Evolutionary conservation across 2,797 vertebrate genomes (phyloP), one percentile per base, ranked within the genome.

Genomic region (Lutjanus argentimaculatus): DNA sequence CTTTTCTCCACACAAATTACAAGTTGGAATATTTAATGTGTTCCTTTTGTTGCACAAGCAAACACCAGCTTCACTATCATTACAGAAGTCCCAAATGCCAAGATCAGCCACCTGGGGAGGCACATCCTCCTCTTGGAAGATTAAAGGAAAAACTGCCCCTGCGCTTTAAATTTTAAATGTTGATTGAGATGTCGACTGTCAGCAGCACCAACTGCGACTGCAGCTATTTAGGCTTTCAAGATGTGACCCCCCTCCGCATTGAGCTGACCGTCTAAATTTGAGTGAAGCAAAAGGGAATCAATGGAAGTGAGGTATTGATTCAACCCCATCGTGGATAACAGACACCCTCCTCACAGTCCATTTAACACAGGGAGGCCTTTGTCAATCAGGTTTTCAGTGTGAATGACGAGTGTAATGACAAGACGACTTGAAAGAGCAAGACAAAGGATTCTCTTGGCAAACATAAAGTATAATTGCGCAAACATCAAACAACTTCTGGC

Each of bases 1-100:
- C 83, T 86, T 30, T 85, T 86, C 80, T 86, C 81, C 48, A 77
- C 85, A 82, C 88, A 92, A 92, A 91, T 94, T 92, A 92, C 89
- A 75, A 85, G 79, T 76, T 83, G 72, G 89, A 94, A 92, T 93
- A 84, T 88, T 87, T 84, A 92, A 93, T 91, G 86, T 7, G 59
- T 89, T 89, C 72, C 84, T 89, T 92, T 93, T 90, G 77, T 90
- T 84, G 85, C 89, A 85, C 80, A 79, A 72, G 88, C 90, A 90
- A 87, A 91, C 65, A 70, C 74, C 46, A 56, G 62, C 78, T 72
- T 80, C 67, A 70, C 75, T 77, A 80, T 90, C 77, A 83, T 87
- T 82, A 77, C 70, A 67, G 85, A 85, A 83, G 85, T 91, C 75
- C 76, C 62, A 19, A 69, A 88, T 68, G 83, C 82, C 68, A 78